Evolutionary conservation across 1,140 invertebrate species (phyloP), one percentile per base, ranked within the genome.

Genomic region (Laodelphax striatellus): DNA sequence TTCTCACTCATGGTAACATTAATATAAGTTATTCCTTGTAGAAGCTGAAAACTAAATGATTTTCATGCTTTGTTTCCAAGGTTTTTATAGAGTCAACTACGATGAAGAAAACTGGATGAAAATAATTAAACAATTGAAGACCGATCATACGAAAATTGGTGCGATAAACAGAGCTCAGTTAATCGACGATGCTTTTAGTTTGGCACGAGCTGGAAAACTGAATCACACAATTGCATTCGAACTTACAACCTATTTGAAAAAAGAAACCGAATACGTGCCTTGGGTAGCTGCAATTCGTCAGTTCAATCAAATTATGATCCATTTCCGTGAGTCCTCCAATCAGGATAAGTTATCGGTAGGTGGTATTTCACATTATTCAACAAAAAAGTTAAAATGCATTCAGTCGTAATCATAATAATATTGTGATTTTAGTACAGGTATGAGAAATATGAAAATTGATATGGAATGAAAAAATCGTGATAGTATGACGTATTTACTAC

Each of bases 141-240:
- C 67, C 0, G 54, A 75, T 11, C 73, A 76, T 0, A 54, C 76
- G 60, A 70, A 73, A 2, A 78, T 82, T 21, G 61, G 72, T 16
- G 66, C 71, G 5, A 73, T 86, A 0, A 87, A 87, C 58, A 78
- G 87, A 44, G 90, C 88, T 0, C 86, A 90, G 66, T 69, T 94
- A 0, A 78, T 95, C 10, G 87, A 92, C 66, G 91, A 95, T 73
- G 79, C 88, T 1, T 82, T 92, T 67, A 85, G 86, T 68, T 73
- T 94, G 46, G 86, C 84, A 0, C 78, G 82, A 63, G 78, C 77
- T 13, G 60, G 59, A 6, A 22, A 42, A 16, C 44, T 68, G 2
- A n/a, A 41, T 10, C 63, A 64, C 24, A 24, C 9, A 9, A 43
- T 31, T 2, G 41, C 55, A n/a, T 42, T 63, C n/a, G 43, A 22